Percentiles rank a stretch among this genome's conserved stretches.
phyloP scores from a whole-genome alignment of 2,113 vertebrate genomes.

The Psammodynastes pulverulentus region DNA sequence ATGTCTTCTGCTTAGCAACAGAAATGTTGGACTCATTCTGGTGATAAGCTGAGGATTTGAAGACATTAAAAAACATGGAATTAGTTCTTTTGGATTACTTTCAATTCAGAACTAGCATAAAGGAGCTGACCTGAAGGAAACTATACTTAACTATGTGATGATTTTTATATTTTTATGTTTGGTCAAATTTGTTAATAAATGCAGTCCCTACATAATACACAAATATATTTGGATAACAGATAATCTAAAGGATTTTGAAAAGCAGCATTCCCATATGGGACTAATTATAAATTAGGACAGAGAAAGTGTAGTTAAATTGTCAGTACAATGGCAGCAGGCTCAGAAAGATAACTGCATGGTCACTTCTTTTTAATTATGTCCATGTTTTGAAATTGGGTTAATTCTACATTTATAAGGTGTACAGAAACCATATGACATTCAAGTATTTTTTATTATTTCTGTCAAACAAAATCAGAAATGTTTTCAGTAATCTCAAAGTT shows the following conservation, averaged over 20 bases:
- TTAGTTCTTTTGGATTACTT: slow-evolving; percentile 36
- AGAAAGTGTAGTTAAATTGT: slow-evolving; percentile 62
- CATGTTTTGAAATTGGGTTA: slow-evolving; percentile 52
- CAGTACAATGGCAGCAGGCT: slow-evolving; percentile 35
- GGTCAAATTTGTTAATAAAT: slow-evolving; percentile 38
- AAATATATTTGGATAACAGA: slow-evolving; percentile 38
- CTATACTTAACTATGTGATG: slow-evolving; percentile 33
- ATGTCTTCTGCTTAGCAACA: too few relatives aligned
- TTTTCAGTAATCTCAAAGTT: too few relatives aligned
- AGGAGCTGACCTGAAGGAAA: too few relatives aligned
- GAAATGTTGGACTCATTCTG: too few relatives aligned
- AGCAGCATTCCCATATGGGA: slow-evolving; percentile 42
- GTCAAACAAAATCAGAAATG: not conserved
- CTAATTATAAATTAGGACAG: slow-evolving; percentile 52
- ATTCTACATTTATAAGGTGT: slow-evolving; percentile 60
- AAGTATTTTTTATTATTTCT: slow-evolving; percentile 43
- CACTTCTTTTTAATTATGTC: slow-evolving; percentile 47
- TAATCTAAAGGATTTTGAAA: slow-evolving; percentile 31
- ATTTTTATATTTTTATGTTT: slow-evolving; percentile 16
- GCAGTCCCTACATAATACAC: not conserved
- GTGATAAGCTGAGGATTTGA: too few relatives aligned
- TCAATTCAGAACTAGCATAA: slow-evolving; percentile 29
- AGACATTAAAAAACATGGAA: slow-evolving; percentile 8
- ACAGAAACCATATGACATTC: slow-evolving; percentile 37
- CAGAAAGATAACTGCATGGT: slow-evolving; percentile 52